A percentile compares a stretch with the other conserved stretches of the same genome.
Evolutionary conservation across 1,140 invertebrate genomes (phyloP).

Genomic region (Bombus pascuorum): DNA sequence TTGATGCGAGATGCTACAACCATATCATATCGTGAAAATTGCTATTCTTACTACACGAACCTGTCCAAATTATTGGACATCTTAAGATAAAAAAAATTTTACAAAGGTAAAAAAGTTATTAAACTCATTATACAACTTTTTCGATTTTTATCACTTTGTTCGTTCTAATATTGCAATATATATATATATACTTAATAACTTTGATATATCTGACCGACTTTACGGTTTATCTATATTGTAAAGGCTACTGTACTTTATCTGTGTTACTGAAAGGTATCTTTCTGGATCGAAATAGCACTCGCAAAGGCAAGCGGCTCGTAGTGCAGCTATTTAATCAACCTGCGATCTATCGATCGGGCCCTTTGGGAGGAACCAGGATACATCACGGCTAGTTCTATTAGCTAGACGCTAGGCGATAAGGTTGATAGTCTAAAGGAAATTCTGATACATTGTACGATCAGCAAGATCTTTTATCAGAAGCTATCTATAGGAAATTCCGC

Average conservation of each 20-base stretch:
- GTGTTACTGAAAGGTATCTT: background rate
- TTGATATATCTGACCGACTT: background rate
- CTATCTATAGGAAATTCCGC: no score
- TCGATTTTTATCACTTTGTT: background rate
- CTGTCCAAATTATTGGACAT: no score
- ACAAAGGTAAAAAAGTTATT: no score
- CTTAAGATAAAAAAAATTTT: no score
- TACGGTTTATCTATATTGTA: background rate
- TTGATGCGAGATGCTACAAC: no score
- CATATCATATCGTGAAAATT: no score
- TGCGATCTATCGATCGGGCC: conserved; percentile 13
- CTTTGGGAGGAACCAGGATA: background rate
- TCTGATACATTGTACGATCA: background rate
- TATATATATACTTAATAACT: no score
- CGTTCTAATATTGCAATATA: background rate
- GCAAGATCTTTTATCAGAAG: no score
- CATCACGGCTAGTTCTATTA: background rate
- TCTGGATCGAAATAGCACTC: background rate
- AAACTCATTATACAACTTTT: no score
- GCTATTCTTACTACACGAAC: no score
- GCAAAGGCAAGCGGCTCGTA: conserved; percentile 5
- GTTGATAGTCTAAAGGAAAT: background rate
- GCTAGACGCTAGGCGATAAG: background rate
- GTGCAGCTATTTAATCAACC: conserved; percentile 27
- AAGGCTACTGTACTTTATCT: background rate